These are phyloP conservation scores for Hyalella azteca DNA, from an alignment of 2,888 invertebrate genomes.

Conservation along the genomic window DNA sequence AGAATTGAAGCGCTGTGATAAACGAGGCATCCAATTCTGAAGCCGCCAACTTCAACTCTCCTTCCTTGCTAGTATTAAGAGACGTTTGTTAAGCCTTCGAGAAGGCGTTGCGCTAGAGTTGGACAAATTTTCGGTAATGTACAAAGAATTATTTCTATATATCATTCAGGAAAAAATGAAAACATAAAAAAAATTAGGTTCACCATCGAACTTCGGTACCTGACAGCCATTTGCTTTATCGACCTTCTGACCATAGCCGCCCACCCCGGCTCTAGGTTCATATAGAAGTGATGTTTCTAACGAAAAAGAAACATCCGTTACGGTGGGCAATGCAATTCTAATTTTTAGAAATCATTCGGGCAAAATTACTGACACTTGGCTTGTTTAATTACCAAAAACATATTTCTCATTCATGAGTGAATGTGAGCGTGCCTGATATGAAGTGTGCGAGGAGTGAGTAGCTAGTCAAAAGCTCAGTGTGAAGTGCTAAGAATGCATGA, in stretches of 20 bases:
- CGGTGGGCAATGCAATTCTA: no score
- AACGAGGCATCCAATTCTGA: conserved; percentile 26
- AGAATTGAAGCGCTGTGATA: conserved; percentile 34
- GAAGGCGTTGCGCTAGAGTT: not conserved
- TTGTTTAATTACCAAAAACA: conserved; percentile 10
- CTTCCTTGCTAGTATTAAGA: conserved; percentile 26
- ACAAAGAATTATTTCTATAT: conserved; percentile 35
- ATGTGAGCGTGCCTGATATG: not conserved
- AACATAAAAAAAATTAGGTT: conserved; percentile 21
- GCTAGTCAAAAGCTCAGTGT: not conserved
- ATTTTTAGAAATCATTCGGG: no score
- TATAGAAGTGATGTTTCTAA: no score
- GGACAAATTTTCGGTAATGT: conserved; percentile 33
- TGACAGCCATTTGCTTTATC: not conserved
- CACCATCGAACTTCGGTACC: not conserved
- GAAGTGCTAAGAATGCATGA: not conserved
- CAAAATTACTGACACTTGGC: conserved; percentile 21
- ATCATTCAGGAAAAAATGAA: conserved; percentile 27
- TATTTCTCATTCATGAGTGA: not conserved
- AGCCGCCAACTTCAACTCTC: conserved; percentile 36
- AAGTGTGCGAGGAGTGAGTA: not conserved
- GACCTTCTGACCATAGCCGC: not conserved
- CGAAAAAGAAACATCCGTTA: no score
- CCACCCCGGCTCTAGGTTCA: no score
- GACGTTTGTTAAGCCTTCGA: conserved; percentile 1